A percentile compares a stretch with the other conserved stretches of the same genome.
Evolutionary conservation across 2,797 vertebrate species (phyloP).

Genomic region (Arrhamphus sclerolepis): DNA sequence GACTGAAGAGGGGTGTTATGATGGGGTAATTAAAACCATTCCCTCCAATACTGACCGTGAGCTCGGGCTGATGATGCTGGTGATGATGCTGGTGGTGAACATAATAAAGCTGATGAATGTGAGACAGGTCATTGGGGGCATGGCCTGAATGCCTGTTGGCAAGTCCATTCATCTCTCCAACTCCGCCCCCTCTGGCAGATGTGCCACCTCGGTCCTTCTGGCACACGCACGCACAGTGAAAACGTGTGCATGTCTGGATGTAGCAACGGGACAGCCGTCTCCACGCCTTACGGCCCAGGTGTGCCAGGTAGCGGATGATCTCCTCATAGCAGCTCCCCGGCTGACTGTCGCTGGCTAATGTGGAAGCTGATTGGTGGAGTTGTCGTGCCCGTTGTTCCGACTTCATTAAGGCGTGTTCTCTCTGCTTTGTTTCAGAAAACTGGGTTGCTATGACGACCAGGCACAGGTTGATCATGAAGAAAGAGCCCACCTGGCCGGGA

Average conservation of each 20-base stretch:
- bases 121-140: constrained; percentile 77
- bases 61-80: constrained; percentile 44
- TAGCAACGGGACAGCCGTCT: constrained; percentile 81
- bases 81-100: constrained; percentile 84
- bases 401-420: constrained; percentile 97
- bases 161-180: constrained; percentile 72
- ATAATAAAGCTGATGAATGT: constrained; percentile 89
- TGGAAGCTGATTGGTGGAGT: constrained; percentile 93
- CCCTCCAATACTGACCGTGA: constrained; percentile 66
- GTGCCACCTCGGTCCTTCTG: constrained; percentile 68
- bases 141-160: constrained; percentile 73
- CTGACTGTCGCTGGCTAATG: constrained; percentile 92
- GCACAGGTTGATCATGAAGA: constrained; percentile 99
- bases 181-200: constrained; percentile 63
- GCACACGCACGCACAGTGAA: constrained; percentile 47
- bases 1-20: constrained; percentile 83
- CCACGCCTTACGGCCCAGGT: constrained; percentile 89
- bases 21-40: constrained; percentile 90
- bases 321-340: constrained; percentile 97
- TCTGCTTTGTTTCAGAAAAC: constrained; percentile 97
- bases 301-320: constrained; percentile 91
- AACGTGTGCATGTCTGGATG: neutral
- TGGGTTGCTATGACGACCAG: constrained; percentile 99
- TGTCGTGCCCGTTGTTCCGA: constrained; percentile 92
- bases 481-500: constrained; percentile 90